A percentile compares a stretch with the other conserved stretches of the same genome.
These are phyloP conservation scores for Caenorhabditis becei DNA, from an alignment of 2,888 invertebrate genomes.

Conservation along the genomic window DNA sequence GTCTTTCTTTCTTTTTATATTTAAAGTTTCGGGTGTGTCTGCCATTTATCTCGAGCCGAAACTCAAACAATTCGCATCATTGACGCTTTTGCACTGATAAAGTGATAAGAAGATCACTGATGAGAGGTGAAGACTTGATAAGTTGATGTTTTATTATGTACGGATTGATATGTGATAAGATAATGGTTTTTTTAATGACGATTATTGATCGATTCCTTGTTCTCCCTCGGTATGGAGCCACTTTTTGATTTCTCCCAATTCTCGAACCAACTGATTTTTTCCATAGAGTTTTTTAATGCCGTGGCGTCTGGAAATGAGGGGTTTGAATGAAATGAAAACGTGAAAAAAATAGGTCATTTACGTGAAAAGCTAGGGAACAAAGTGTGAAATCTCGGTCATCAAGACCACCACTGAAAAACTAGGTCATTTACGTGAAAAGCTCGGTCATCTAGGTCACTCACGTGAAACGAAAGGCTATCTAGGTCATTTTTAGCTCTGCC, in stretches of 20 bases:
- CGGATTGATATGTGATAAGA: no score
- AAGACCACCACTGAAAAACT: no score
- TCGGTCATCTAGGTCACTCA: no score
- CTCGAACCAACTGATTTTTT: conserved; percentile 30
- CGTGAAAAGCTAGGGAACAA: no score
- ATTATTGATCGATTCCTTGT: not conserved
- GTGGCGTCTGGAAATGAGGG: conserved; percentile 36
- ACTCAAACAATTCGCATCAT: not conserved
- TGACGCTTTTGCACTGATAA: conserved; percentile 5
- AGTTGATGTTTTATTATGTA: not conserved
- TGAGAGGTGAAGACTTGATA: not conserved
- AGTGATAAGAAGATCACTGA: conserved; percentile 10
- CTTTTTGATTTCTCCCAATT: conserved; percentile 14
- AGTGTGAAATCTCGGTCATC: no score
- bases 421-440: no score
- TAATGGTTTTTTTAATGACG: not conserved
- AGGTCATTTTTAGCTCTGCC: no score
- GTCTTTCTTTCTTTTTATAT: no score
- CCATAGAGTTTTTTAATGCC: conserved; percentile 16
- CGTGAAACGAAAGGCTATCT: no score
- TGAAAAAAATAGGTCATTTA: no score
- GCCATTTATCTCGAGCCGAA: conserved; percentile 4
- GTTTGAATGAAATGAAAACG: no score
- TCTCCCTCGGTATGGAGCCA: conserved; percentile 18
- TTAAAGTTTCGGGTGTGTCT: conserved; percentile 13